Evolutionary conservation across 2,888 invertebrate species (phyloP), one percentile per base, ranked within the genome.

Genomic region (Drosophila trichaetosa): DNA sequence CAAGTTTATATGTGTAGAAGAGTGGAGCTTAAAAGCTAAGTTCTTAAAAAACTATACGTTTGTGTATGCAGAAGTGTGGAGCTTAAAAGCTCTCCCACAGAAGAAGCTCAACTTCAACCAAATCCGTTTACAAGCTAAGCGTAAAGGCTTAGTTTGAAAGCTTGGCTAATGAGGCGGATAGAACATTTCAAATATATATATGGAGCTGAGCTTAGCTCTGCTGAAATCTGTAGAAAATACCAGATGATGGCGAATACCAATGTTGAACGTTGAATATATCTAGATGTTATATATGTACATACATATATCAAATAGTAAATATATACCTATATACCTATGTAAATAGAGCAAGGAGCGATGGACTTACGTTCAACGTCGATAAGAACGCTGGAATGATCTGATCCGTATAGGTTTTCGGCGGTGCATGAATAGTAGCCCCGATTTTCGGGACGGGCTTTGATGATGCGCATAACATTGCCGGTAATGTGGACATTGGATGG

Each of bases 341-440:
- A 36, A 13, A 36, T 13, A 36, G 11, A 18, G 18, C 18, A 38
- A 40, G 40, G 27, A 27, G 18, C 18, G 7, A 27, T 24, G 4
- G 11, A 92, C 96, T 95, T 93, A 97, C 98, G 95, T 94, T 98
- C 97, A 74, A 99, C 96, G 91, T 97, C 97, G 57, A 99, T 94
- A 79, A 95, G 94, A 0, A 96, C 95, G 66, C 96, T 96, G 29
- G 95, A 95, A 88, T 96, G 95, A 40, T 95, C 95, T 8, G 93
- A 91, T 18, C 95, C 95, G 8, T 94, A 95, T 27, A 94, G 91
- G 64, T 96, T 95, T 27, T 93, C 93, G 1, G 96, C 97, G 21
- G 95, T 94, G 89, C 99, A 99, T 11, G 96, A 93, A 91, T 98
- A 99, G 56, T 97, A 95, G 18, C 98, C 99, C 61, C 96, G 94